These are phyloP conservation scores for Sardina pilchardus DNA, from an alignment of 2,113 vertebrate species.

Conservation along the genomic window DNA sequence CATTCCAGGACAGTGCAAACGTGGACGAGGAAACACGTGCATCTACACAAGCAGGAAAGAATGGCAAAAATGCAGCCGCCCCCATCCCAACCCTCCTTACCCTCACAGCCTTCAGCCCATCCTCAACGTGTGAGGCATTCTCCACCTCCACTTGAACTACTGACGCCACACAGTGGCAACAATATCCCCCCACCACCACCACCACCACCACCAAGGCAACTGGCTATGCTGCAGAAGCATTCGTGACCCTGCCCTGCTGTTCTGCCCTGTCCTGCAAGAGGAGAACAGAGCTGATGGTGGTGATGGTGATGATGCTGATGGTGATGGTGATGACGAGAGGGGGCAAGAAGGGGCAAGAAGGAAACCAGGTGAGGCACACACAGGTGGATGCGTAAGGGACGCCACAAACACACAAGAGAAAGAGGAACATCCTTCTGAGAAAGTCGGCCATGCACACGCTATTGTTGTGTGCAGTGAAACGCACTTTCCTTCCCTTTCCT, in stretches of 20 bases:
- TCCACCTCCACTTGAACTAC: background rate
- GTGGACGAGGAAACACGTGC: background rate
- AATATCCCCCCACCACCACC: background rate
- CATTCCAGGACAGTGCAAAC: background rate
- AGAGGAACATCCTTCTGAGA: background rate
- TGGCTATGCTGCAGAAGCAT: too few relatives aligned
- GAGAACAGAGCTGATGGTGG: too few relatives aligned
- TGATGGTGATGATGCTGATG: background rate
- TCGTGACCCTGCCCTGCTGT: too few relatives aligned
- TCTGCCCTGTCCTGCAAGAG: too few relatives aligned
- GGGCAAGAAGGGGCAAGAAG: background rate
- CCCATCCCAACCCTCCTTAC: background rate
- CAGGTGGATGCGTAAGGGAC: background rate
- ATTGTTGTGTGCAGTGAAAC: background rate
- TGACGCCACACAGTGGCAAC: background rate
- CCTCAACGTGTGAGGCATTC: background rate
- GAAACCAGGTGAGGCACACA: background rate
- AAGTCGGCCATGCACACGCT: background rate
- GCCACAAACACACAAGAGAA: background rate
- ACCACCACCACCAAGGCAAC: background rate
- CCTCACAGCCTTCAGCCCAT: background rate
- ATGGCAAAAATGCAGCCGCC: background rate
- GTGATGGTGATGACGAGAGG: background rate
- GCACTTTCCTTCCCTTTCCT: background rate
- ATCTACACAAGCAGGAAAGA: background rate